These are phyloP conservation scores for Coelinius sp. DNA, from an alignment of 2,888 invertebrate genomes.

Conservation along the genomic window DNA sequence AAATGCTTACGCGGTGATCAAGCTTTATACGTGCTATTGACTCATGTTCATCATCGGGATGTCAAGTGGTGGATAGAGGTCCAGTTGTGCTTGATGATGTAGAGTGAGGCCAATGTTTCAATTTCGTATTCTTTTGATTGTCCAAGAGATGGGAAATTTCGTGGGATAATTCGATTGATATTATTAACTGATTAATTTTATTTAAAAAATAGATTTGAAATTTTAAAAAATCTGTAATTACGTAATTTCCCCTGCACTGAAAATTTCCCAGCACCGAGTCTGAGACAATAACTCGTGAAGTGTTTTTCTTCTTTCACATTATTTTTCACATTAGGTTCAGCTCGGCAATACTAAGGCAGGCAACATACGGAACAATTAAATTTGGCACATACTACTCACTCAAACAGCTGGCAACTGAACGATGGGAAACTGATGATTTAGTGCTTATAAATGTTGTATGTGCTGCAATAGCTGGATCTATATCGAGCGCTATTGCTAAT, in stretches of 20 bases:
- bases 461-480: constrained; percentile 88
- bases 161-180: too few species aligned
- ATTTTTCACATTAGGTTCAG: constrained; percentile 78
- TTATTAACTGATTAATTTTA: too few species aligned
- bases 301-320: constrained; percentile 21
- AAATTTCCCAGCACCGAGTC: neutral
- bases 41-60: neutral
- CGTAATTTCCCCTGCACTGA: neutral
- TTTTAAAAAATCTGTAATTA: too few species aligned
- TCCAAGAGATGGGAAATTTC: too few species aligned
- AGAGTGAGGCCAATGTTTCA: too few species aligned
- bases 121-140: too few species aligned
- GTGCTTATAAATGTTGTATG: constrained; percentile 80
- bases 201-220: too few species aligned
- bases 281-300: neutral
- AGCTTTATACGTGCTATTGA: neutral
- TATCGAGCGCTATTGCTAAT: constrained; percentile 95
- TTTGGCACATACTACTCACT: constrained; percentile 95
- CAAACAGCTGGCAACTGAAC: constrained; percentile 74
- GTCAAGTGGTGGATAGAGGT: too few species aligned
- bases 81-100: too few species aligned
- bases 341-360: constrained; percentile 93
- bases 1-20: neutral
- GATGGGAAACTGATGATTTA: constrained; percentile 67
- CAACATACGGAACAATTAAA: constrained; percentile 96